A percentile compares a stretch with the other conserved stretches of the same genome.
Conservation (phyloP, 1,140 invertebrate species). For the Ceratina japonica region DNA sequence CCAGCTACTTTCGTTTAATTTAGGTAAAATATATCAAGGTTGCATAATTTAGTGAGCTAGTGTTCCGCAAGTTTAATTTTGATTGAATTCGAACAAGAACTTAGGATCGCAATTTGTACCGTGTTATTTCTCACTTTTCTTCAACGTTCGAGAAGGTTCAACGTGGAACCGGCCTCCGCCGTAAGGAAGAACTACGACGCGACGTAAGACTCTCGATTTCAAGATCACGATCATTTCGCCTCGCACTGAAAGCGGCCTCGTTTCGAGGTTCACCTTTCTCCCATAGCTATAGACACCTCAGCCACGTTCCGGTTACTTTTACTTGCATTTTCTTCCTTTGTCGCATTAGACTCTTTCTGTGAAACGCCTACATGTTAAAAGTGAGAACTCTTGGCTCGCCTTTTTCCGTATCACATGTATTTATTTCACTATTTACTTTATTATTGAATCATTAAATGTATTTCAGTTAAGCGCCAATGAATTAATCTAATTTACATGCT, state of each 20-base stretch:
- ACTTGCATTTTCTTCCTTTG: slow-evolving; percentile 24
- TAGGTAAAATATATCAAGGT: too few relatives aligned
- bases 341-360: background rate
- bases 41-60: too few relatives aligned
- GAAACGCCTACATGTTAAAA: background rate
- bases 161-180: background rate
- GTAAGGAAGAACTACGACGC: slow-evolving; percentile 15
- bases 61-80: too few relatives aligned
- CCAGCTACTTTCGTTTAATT: slow-evolving; percentile 6
- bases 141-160: slow-evolving; percentile 16
- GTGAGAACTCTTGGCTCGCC: background rate
- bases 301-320: slow-evolving; percentile 40
- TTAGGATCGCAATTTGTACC: too few relatives aligned
- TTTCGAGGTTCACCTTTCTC: slow-evolving; percentile 75
- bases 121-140: slow-evolving; percentile 2
- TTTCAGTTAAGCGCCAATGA: background rate
- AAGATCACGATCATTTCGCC: slow-evolving; percentile 78
- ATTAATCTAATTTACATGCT: too few relatives aligned
- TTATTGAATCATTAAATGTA: background rate
- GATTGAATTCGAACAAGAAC: too few relatives aligned
- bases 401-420: background rate
- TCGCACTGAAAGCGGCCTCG: slow-evolving; percentile 76
- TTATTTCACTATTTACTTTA: background rate
- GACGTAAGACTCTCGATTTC: slow-evolving; percentile 71
- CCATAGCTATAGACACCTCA: slow-evolving; percentile 45